A percentile compares a stretch with the other conserved stretches of the same genome.
Conservation (phyloP, 1,140 invertebrate species). For the Catajapyx aquilonaris region DNA sequence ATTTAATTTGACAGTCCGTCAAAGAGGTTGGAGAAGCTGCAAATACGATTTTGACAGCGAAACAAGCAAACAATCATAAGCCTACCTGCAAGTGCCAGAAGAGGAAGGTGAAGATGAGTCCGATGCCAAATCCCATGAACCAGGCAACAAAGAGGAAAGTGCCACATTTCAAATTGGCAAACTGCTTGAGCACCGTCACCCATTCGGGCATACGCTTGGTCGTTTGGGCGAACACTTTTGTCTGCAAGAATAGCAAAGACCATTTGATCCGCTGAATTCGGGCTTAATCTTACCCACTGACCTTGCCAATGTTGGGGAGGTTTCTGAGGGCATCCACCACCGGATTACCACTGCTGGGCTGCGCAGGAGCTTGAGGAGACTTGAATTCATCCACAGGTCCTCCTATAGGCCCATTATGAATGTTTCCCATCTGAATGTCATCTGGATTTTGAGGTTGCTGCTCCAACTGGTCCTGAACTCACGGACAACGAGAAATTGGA, state of each 20-base stretch:
- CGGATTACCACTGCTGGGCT: background rate
- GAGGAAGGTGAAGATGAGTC: slow-evolving; percentile 94
- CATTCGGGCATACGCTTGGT: slow-evolving; percentile 76
- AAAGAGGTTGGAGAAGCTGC: background rate
- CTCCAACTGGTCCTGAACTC: no score
- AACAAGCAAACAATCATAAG: no score
- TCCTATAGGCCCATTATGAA: background rate
- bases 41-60: no score
- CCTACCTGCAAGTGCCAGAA: slow-evolving; percentile 84
- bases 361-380: background rate
- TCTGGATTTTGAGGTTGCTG: background rate
- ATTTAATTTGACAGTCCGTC: background rate
- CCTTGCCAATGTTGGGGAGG: background rate
- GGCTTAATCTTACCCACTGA: no score
- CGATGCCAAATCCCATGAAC: slow-evolving; percentile 99
- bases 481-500: no score
- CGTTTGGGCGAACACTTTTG: slow-evolving; percentile 83
- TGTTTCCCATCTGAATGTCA: background rate
- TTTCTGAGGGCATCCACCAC: background rate
- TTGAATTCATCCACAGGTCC: no score
- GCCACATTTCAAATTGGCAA: slow-evolving; percentile 72
- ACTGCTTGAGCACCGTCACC: slow-evolving; percentile 73
- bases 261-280: no score
- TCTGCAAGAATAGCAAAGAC: no score
- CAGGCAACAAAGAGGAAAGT: slow-evolving; percentile 91